These are phyloP conservation scores for Drosophila prostipennis DNA, from an alignment of 2,888 invertebrate genomes.

Conservation along the genomic window DNA sequence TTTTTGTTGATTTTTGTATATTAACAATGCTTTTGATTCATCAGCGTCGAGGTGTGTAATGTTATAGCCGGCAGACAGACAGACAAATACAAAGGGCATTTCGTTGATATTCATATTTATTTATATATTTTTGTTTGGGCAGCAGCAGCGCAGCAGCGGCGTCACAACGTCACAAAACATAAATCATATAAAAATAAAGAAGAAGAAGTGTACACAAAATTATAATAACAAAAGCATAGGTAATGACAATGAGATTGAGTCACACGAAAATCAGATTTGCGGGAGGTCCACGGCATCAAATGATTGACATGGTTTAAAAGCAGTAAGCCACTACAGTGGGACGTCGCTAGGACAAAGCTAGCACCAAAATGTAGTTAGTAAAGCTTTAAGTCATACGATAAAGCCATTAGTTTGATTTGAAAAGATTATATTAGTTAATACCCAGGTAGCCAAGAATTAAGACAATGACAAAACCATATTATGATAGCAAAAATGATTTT, in stretches of 20 bases:
- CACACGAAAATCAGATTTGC: constrained; percentile 20
- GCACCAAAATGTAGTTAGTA: background rate
- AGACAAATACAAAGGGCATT: constrained; percentile 34
- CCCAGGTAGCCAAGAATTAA: background rate
- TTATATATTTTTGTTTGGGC: constrained; percentile 2
- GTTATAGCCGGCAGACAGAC: constrained; percentile 45
- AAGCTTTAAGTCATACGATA: background rate
- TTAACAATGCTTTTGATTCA: constrained; percentile 63
- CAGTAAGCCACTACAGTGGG: constrained; percentile 20
- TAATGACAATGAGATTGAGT: constrained; percentile 27
- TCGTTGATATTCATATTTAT: constrained; percentile 13
- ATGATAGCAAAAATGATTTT: background rate
- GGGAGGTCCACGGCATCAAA: constrained; percentile 10
- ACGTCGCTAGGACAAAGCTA: background rate
- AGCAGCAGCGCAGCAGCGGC: constrained; percentile 58
- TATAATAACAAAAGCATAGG: constrained; percentile 45
- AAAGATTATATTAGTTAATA: background rate
- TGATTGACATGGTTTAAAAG: constrained; percentile 16
- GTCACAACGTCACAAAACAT: constrained; percentile 64
- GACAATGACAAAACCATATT: constrained; percentile 2
- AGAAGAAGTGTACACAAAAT: constrained; percentile 62
- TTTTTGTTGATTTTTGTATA: constrained; percentile 39
- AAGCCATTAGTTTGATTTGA: background rate
- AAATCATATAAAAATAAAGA: constrained; percentile 70
- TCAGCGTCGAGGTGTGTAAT: constrained; percentile 50